These are phyloP conservation scores for Phainopepla nitens DNA, from an alignment of 2,113 vertebrate genomes.

Conservation along the genomic window DNA sequence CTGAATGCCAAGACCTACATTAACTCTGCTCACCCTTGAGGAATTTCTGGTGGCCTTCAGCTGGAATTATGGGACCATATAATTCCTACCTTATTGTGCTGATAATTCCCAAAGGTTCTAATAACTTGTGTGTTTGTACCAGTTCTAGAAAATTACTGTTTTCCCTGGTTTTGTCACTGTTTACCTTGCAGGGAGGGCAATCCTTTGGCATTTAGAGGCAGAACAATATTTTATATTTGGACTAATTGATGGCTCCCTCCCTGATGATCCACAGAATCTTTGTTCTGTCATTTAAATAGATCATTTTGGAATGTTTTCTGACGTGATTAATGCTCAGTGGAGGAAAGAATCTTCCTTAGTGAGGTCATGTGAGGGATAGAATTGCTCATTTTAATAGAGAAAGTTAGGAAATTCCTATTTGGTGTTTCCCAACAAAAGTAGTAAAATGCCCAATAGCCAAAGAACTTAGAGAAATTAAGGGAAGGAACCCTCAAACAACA, in stretches of 20 bases:
- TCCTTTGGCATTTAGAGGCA: not conserved
- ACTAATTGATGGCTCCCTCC: not conserved
- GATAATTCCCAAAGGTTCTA: not conserved
- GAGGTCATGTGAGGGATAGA: not conserved
- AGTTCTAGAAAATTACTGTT: slow-evolving; percentile 1
- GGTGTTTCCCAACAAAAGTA: not conserved
- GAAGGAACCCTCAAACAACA: rapidly evolving
- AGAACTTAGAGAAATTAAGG: not conserved
- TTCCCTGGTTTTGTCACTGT: slow-evolving; percentile 16
- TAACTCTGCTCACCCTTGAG: not conserved
- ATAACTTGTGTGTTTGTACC: not conserved
- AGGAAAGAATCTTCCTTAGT: not conserved
- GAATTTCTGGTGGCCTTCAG: not conserved
- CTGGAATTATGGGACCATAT: not conserved
- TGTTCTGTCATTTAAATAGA: not conserved
- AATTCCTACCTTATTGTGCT: not conserved
- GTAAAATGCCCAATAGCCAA: not conserved
- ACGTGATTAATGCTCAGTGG: not conserved
- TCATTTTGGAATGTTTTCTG: not conserved
- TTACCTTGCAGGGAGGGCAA: not conserved
- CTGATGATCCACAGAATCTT: not conserved
- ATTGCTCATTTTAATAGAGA: not conserved
- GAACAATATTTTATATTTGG: not conserved
- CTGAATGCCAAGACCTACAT: not conserved
- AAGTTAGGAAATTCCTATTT: not conserved